Base-by-base conservation (phyloP, 2,113 vertebrate genomes). In the Plecturocebus donacophilus region DNA sequence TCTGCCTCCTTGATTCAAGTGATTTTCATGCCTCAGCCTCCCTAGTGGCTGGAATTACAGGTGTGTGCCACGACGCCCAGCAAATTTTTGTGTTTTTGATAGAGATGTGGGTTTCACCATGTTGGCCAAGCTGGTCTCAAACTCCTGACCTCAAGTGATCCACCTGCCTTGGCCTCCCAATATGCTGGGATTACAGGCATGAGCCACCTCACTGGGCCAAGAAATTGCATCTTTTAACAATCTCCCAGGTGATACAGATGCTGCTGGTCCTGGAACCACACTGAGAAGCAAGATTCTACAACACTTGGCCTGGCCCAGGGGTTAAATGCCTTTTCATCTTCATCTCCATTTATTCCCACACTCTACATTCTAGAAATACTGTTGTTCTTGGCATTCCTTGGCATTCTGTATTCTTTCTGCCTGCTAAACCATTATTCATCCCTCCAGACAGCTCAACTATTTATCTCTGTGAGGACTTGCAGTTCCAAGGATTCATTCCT, bases 371-470 rank as follows among this genome's bases (percentile, higher is more conserved):
- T 71, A 95, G 94, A 87, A 79, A 91, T 93, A 92, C 80, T 87
- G 10, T 87, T 92, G 56, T 90, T 93, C 80, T 87, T 94, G 87
- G 49, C 82, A 38, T 95, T 95, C 70, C 21, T 49, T 97, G 84
- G 94, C 87, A 85, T 35, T 97, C 42, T 5, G 17, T 96, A 52
- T 30, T 40, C 56, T 84, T 94, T 87, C 82, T 95, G 75, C 49
- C 20, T 94, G 49, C 54, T 70, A 95, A 95, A 87, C 58, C 95
- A 95, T 84, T 91, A 64, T 76, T 93, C 61, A 61, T 90, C 92
- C 77, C 87, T 95, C 70, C 40, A 90, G 83, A 97, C 54, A 96
- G 95, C 97, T 97, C 92, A 93, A 0, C 56, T 95, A 97, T 64
- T 64, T 52, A 32, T 56, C 89, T 76, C 86, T 84, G 42, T 66